These are phyloP conservation scores for Parascotia fuliginaria DNA, from an alignment of 2,888 invertebrate genomes.

Conservation along the genomic window DNA sequence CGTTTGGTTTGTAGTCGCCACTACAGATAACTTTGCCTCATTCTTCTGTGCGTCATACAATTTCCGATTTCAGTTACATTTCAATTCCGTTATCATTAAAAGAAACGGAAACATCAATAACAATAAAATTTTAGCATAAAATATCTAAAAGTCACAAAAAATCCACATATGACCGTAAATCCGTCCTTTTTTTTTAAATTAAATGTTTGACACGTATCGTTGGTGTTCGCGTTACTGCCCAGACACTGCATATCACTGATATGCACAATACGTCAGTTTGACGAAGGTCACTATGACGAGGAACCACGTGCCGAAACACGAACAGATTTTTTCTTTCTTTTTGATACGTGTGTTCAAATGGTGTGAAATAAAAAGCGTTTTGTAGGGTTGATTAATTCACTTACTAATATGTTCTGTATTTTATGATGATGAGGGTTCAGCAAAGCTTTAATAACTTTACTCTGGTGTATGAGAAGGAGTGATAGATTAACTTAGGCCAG, in stretches of 20 bases:
- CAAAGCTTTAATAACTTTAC: too few relatives aligned
- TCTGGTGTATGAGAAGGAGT: too few relatives aligned
- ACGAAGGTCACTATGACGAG: constrained; percentile 74
- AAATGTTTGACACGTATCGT: constrained; percentile 49
- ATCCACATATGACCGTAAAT: not conserved
- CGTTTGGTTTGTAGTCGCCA: too few relatives aligned
- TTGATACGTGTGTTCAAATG: constrained; percentile 24
- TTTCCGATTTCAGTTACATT: too few relatives aligned
- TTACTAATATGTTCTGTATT: constrained; percentile 2
- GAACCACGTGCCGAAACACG: constrained; percentile 72
- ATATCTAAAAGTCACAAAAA: not conserved
- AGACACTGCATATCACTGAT: constrained; percentile 72
- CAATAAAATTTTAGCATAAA: not conserved
- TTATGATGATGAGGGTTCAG: constrained; percentile 10
- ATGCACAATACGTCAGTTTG: constrained; percentile 80
- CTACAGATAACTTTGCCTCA: too few relatives aligned
- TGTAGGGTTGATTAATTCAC: constrained; percentile 15
- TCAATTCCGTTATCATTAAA: not conserved
- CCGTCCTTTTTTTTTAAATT: constrained; percentile 21
- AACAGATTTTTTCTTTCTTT: constrained; percentile 53
- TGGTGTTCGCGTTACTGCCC: constrained; percentile 49
- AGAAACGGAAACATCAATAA: not conserved
- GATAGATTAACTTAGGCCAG: too few relatives aligned
- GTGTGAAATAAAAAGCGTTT: constrained; percentile 15
- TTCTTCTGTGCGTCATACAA: too few relatives aligned